Evolutionary conservation across 2,797 vertebrate genomes (phyloP), one percentile per base, ranked within the genome.

Genomic region (Crenuchus spilurus): DNA sequence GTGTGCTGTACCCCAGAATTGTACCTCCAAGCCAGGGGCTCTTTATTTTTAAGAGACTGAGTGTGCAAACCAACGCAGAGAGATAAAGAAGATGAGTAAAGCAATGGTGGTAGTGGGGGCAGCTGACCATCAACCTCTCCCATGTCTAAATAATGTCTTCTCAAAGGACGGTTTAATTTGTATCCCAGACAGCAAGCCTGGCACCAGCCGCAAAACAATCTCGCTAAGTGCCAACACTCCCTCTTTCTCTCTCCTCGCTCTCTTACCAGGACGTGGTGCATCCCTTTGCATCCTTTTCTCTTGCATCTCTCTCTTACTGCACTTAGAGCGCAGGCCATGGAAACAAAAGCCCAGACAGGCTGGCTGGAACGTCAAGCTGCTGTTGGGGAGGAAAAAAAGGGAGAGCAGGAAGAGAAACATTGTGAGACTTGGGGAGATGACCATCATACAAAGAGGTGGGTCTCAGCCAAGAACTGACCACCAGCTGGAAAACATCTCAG

Each of bases 401-500:
- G 44, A 9, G 28, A 57, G 39, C 22, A 35, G 20, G 35, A 30
- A 51, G 51, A 44, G 66, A 64, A 57, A 58, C 16, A 24, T 26
- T 72, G 58, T 48, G 54, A 44, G 78, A 60, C 73, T 20, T 51
- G 28, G 55, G 44, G 62, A 75, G 77, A 80, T 87, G 86, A 83
- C 87, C 85, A 84, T 87, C 89, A 88, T 91, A 83, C 83, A 84
- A 87, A 90, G 86, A 84, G 88, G 87, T 87, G 86, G 89, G 80
- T 81, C 84, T 86, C 82, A 88, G 85, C 86, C 79, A 89, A 81
- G 85, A 88, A 88, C 88, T 92, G 90, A 91, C 88, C 90, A 91
- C 81, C 87, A 82, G 87, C 88, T 90, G 89, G 87, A 91, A 91
- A 91, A 87, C 87, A 91, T 92, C 89, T 89, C 84, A 91, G 89